Evolutionary conservation across 53 echinoderm and acorn worm genomes (phyloP), one percentile per base, ranked within the genome.

Genomic region (Luidia sarsii): DNA sequence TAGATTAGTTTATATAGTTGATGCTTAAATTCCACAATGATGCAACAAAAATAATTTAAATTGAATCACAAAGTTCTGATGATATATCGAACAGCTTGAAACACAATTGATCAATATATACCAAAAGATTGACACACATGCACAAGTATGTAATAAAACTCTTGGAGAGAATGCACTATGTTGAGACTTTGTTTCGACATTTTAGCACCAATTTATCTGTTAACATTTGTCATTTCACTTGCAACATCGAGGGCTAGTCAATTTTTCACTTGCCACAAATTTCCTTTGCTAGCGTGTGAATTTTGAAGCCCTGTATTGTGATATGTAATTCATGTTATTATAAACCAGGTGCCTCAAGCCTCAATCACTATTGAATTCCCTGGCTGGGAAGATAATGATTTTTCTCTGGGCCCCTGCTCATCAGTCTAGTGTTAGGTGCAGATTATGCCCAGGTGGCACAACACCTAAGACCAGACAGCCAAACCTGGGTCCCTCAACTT

Each of bases 401-500:
- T 72, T 72, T 72, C 72, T 56, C 39, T 56, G 52, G 72, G 72
- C 56, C 72, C 33, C 38, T 55, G 37, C 72, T 72, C 72, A 72
- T 72, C 72, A 72, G 72, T 72, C 25, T 38, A 72, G 72, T 72
- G 72, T 72, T 72, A 72, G 72, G 56, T 72, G 72, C 35, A 39
- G 72, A 72, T 72, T 72, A 72, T 72, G 72, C 72, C 72, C 72
- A 72, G 72, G 72, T 72, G 72, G 72, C 72, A 39, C 32, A 70
- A 70, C 70, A 70, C 70, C 70, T 70, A 54, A 72, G 72, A 55
- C 72, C 5, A 33, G 33, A 37, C 56, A 36, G 56, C 30, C 16
- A 56, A 50, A n/a, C 56, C 72, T 22, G 72, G 72, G 56, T 72
- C 72, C 72, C 72, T 72, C 72, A 53, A 72, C 72, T 72, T 72